Percentiles rank a stretch among this genome's conserved stretches.
Evolutionary conservation across 2,113 vertebrate genomes (phyloP).

Genomic region (Callipepla californica): DNA sequence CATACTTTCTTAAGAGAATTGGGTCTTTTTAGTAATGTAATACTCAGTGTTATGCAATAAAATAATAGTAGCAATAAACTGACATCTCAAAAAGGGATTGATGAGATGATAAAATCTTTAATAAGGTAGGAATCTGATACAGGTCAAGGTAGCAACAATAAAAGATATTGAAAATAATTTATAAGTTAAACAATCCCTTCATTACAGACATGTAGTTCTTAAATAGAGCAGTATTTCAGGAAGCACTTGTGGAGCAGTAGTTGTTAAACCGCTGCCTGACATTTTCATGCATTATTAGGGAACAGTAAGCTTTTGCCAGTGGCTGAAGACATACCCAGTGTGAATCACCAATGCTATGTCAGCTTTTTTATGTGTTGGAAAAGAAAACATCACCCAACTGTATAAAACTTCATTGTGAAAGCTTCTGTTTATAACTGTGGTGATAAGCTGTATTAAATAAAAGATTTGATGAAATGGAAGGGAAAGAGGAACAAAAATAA

Average conservation of each 20-base stretch:
- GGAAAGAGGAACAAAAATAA: not conserved
- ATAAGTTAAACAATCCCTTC: not conserved
- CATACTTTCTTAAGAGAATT: not conserved
- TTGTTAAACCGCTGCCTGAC: not conserved
- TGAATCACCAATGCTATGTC: not conserved
- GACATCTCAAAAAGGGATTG: not conserved
- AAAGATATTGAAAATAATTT: conserved; percentile 19
- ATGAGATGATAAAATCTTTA: not conserved
- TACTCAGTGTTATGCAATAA: not conserved
- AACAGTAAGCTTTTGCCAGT: not conserved
- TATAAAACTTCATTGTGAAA: not conserved
- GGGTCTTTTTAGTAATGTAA: not conserved
- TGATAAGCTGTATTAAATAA: not conserved
- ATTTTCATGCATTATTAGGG: not conserved
- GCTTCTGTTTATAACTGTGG: not conserved
- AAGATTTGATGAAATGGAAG: not conserved
- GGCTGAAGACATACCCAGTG: not conserved
- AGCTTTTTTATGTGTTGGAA: not conserved
- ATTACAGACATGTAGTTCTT: not conserved
- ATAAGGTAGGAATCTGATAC: not conserved
- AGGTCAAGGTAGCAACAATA: not conserved
- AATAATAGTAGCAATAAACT: not conserved
- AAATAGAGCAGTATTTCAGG: not conserved
- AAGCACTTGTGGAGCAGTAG: not conserved
- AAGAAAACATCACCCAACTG: not conserved